Base-by-base conservation (phyloP, 1,140 invertebrate species). In the Drosophila persimilis region DNA sequence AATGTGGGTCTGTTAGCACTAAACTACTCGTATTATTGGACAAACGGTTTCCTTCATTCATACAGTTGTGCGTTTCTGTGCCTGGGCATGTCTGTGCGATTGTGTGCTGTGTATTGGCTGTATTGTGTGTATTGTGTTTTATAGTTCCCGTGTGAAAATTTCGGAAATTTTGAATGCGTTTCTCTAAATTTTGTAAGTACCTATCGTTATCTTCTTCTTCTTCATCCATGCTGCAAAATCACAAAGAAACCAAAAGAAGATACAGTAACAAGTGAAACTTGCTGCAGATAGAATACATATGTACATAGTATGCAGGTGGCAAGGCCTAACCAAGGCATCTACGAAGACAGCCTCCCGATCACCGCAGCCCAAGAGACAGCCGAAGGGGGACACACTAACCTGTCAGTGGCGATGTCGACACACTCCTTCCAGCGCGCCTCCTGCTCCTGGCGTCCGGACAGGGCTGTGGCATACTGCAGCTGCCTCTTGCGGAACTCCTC, bases 351-450 rank as follows among this genome's bases (percentile, higher is more conserved):
- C 43, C 46, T 24, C 59, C 51, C 56, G 29, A 67, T 26, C 51
- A 69, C 51, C 45, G 15, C 11, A 5, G 31, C 31, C 9, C 31
- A 35, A 11, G 3, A 35, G 35, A 11, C 9, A 35, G 9, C 31
- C 31, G 8, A 35, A 11, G 3, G 24, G 29, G n/a, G 13, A 35
- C 35, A 24, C 64, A 80, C 89, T 73, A 90, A 95, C 95, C 94
- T 95, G 73, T 93, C 93, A 47, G 94, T 93, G 22, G 95, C 94
- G 4, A 95, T 94, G 70, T 95, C 95, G 9, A 95, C 94, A 77
- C 96, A 97, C 77, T 97, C 95, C 92, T 97, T 96, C 97, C 97
- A 97, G n/a, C 96, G 92, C 2, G 96, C 94, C 80, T 96, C 95
- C 29, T 95, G 89, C 73, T 95, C 95, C 0, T 94, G 95, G 73